A percentile compares a stretch with the other conserved stretches of the same genome.
Conservation (phyloP, 2,888 invertebrate species). For the Arge pagana region DNA sequence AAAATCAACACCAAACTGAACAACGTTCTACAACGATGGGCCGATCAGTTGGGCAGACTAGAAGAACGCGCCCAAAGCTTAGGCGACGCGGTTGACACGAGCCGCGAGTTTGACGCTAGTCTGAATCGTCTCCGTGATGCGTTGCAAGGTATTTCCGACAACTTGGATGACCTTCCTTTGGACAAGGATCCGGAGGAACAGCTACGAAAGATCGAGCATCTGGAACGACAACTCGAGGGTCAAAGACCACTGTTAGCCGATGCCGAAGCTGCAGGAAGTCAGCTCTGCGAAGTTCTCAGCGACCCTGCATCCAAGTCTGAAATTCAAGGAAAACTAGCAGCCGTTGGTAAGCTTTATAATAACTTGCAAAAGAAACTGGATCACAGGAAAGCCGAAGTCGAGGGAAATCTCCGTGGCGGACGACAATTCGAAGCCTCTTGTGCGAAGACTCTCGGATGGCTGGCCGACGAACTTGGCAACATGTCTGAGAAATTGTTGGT, state of each 20-base stretch:
- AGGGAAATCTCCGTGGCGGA: constrained; percentile 83
- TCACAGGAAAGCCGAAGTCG: constrained; percentile 87
- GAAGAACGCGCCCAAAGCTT: constrained; percentile 88
- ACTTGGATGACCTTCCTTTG: constrained; percentile 78
- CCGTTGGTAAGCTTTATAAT: constrained; percentile 85
- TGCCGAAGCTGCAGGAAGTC: constrained; percentile 87
- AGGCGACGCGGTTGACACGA: constrained; percentile 90
- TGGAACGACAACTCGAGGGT: constrained; percentile 87
- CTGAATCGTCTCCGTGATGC: constrained; percentile 82
- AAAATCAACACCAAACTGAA: constrained; percentile 74
- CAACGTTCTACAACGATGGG: constrained; percentile 77
- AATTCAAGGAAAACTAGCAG: constrained; percentile 84
- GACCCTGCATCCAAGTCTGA: constrained; percentile 91
- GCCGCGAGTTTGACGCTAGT: constrained; percentile 90
- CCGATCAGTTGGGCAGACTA: constrained; percentile 75
- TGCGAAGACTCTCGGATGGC: constrained; percentile 87
- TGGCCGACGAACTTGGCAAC: constrained; percentile 77
- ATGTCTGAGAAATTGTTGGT: constrained; percentile 79
- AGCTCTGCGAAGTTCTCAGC: constrained; percentile 82
- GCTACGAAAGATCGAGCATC: constrained; percentile 82
- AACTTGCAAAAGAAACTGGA: constrained; percentile 89
- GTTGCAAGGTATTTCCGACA: constrained; percentile 85
- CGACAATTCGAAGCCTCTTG: constrained; percentile 89
- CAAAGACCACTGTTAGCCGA: constrained; percentile 87
- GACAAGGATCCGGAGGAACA: constrained; percentile 88